Conservation (phyloP, 2,113 vertebrate species). For the Scolopax mira region DNA sequence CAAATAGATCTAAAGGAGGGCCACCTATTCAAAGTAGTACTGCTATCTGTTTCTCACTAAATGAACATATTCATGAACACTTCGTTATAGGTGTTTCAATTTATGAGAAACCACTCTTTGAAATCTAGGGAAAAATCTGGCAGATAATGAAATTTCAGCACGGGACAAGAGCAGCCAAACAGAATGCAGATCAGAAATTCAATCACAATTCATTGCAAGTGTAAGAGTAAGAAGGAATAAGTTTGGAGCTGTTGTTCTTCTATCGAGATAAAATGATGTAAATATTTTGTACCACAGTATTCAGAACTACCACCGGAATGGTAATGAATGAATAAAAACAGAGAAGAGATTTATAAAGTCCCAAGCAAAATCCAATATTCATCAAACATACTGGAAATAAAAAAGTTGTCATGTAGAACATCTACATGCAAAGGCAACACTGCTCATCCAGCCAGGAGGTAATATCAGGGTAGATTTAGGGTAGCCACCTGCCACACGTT, state of each 20-base stretch:
- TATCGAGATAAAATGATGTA: conserved; percentile 16
- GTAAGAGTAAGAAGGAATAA: not conserved
- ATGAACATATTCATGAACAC: not conserved
- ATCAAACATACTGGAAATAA: not conserved
- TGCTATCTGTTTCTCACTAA: not conserved
- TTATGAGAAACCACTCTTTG: not conserved
- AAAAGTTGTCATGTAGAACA: not conserved
- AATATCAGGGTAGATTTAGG: not conserved
- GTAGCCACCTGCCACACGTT: not conserved
- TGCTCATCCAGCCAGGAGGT: not conserved
- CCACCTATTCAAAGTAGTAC: not conserved
- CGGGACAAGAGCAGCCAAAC: not conserved
- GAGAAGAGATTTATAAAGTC: not conserved
- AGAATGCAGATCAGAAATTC: conserved; percentile 29
- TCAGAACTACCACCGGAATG: conserved; percentile 53
- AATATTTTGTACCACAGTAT: conserved; percentile 51
- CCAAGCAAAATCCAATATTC: not conserved
- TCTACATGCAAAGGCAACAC: not conserved
- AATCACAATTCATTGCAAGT: not conserved
- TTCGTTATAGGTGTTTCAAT: not conserved
- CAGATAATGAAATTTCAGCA: conserved; percentile 17
- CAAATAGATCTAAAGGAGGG: not conserved
- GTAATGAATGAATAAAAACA: not conserved
- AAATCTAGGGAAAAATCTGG: not conserved
- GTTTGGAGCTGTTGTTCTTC: not conserved